Evolutionary conservation across 2,888 invertebrate genomes (phyloP).

Genomic region (Sipha maydis): DNA sequence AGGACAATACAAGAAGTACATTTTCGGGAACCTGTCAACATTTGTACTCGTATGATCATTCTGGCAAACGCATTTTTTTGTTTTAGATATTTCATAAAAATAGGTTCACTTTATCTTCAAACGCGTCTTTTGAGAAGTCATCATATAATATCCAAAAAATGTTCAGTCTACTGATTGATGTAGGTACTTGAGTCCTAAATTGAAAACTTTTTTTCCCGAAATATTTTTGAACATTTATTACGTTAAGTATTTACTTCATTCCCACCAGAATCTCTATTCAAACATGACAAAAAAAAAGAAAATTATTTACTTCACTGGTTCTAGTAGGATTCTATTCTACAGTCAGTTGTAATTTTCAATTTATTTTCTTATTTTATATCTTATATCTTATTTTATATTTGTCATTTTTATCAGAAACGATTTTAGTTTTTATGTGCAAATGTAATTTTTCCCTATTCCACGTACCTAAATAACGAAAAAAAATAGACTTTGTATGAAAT

Average conservation of each 20-base stretch:
- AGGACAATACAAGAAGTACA: slow-evolving; percentile 10
- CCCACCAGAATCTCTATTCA: too few species aligned
- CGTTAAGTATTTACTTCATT: background rate
- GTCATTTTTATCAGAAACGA: background rate
- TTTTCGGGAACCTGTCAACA: slow-evolving; percentile 37
- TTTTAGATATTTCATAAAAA: slow-evolving; percentile 9
- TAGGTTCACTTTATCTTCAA: slow-evolving; percentile 14
- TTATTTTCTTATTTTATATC: background rate
- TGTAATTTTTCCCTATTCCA: background rate
- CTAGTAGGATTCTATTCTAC: background rate
- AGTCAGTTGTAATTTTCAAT: background rate
- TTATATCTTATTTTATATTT: background rate
- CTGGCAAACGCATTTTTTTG: slow-evolving; percentile 6
- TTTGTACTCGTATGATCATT: slow-evolving; percentile 20
- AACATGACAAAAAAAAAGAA: too few species aligned
- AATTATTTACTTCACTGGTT: slow-evolving; percentile 15
- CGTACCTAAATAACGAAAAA: background rate
- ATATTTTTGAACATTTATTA: slow-evolving; percentile 25
- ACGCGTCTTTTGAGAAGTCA: slow-evolving; percentile 15
- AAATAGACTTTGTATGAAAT: background rate
- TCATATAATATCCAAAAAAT: slow-evolving; percentile 7
- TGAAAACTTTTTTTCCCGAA: background rate
- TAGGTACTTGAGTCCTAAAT: slow-evolving; percentile 3
- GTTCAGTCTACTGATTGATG: slow-evolving; percentile 29
- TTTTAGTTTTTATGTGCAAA: background rate